A percentile compares a stretch with the other conserved stretches of the same genome.
phyloP scores from a whole-genome alignment of 2,113 vertebrate genomes.

The Corythornis madagascariensis region DNA sequence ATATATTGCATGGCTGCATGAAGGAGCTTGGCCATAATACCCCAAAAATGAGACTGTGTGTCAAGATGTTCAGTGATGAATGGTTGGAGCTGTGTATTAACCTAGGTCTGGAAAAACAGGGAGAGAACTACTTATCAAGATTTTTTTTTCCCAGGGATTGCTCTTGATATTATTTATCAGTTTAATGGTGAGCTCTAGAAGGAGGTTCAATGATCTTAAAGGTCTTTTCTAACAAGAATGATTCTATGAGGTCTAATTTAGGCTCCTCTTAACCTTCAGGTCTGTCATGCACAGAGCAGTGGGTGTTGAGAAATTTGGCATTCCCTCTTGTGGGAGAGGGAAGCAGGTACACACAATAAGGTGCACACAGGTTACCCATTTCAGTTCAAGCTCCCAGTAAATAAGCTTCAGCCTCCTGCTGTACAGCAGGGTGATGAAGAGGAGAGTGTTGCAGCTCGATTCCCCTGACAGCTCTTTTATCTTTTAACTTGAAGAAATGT shows the following conservation, averaged over 20 bases:
- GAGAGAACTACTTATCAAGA: background rate
- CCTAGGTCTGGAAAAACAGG: background rate
- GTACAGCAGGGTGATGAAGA: slow-evolving; percentile 30
- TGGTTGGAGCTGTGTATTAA: background rate
- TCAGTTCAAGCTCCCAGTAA: slow-evolving; percentile 9
- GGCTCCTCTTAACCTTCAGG: background rate
- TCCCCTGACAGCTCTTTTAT: background rate
- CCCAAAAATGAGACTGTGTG: background rate
- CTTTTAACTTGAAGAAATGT: slow-evolving; percentile 8
- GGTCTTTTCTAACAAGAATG: too few species aligned
- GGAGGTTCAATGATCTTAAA: background rate
- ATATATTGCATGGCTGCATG: background rate
- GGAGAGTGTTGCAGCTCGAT: background rate
- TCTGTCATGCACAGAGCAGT: background rate
- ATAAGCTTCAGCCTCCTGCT: background rate
- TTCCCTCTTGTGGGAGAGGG: background rate
- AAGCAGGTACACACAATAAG: background rate
- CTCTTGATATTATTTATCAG: background rate
- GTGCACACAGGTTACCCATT: background rate
- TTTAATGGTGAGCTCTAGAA: background rate
- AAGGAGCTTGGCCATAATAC: background rate
- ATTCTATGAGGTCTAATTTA: background rate
- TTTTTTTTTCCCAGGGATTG: background rate
- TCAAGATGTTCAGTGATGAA: background rate
- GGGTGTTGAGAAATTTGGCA: background rate